A percentile compares a stretch with the other conserved stretches of the same genome.
These are phyloP conservation scores for Ceratitis capitata DNA, from an alignment of 1,140 invertebrate species.

Conservation along the genomic window DNA sequence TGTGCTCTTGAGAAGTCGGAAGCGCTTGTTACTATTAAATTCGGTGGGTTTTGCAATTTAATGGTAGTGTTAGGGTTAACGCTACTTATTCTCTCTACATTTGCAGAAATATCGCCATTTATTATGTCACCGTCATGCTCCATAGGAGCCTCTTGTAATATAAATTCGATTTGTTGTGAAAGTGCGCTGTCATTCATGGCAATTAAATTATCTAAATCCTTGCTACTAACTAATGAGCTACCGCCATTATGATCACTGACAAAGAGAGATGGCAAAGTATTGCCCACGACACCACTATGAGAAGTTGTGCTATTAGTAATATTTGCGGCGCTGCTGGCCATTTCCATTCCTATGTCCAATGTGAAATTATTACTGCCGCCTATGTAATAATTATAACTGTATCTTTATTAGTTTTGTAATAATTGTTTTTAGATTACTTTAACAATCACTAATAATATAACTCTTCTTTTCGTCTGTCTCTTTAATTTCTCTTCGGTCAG, in stretches of 20 bases:
- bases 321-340: conserved; percentile 52
- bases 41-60: conserved; percentile 45
- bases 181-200: conserved; percentile 64
- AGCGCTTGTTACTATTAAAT: conserved; percentile 44
- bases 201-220: conserved; percentile 62
- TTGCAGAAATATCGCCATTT: conserved; percentile 40
- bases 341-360: conserved; percentile 44
- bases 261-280: conserved; percentile 53
- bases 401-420: conserved; percentile 10
- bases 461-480: not conserved
- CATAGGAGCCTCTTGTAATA: conserved; percentile 64
- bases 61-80: not conserved
- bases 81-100: not conserved
- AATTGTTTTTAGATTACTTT: not conserved
- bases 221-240: conserved; percentile 44
- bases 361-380: not conserved
- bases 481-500: not conserved
- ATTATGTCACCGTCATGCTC: conserved; percentile 53
- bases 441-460: not conserved
- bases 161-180: conserved; percentile 66
- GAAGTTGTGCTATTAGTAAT: conserved; percentile 40
- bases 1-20: conserved; percentile 42
- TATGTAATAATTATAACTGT: not conserved
- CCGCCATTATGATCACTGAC: conserved; percentile 38
- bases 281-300: conserved; percentile 40